Percentiles rank a stretch among this genome's conserved stretches.
Evolutionary conservation across 2,797 vertebrate species (phyloP).

Genomic region (Galago senegalensis): DNA sequence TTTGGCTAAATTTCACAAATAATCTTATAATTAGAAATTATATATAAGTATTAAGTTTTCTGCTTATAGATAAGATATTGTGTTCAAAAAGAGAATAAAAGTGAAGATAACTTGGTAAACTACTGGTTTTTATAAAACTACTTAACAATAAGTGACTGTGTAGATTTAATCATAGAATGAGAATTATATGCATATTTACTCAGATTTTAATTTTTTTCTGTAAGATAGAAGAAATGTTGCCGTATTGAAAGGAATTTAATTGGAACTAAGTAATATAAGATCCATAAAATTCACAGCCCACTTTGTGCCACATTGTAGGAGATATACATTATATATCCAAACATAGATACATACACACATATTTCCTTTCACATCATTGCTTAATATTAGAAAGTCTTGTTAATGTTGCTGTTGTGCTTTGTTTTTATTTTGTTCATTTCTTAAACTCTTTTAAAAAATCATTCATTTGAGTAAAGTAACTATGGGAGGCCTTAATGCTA

Average conservation of each 20-base stretch:
- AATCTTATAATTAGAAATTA: neutral
- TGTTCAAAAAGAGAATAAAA: neutral
- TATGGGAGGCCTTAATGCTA: neutral
- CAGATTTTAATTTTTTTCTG: neutral
- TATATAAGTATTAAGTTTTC: neutral
- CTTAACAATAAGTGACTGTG: neutral
- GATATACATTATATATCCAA: neutral
- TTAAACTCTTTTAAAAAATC: neutral
- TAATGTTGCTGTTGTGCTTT: neutral
- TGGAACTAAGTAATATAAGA: neutral
- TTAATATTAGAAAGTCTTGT: neutral
- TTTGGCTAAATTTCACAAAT: slow-evolving; percentile 33
- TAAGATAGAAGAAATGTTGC: neutral
- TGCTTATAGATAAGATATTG: neutral
- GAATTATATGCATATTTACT: neutral
- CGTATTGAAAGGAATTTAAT: neutral
- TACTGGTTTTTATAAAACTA: neutral
- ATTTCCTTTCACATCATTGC: neutral
- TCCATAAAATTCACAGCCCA: neutral
- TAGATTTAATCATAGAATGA: neutral
- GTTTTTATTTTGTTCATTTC: neutral
- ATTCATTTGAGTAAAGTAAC: neutral
- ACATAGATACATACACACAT: neutral
- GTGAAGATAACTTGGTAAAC: neutral
- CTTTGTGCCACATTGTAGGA: neutral